Base-by-base conservation (phyloP, 2,797 vertebrate genomes). In the Scyliorhinus canicula region DNA sequence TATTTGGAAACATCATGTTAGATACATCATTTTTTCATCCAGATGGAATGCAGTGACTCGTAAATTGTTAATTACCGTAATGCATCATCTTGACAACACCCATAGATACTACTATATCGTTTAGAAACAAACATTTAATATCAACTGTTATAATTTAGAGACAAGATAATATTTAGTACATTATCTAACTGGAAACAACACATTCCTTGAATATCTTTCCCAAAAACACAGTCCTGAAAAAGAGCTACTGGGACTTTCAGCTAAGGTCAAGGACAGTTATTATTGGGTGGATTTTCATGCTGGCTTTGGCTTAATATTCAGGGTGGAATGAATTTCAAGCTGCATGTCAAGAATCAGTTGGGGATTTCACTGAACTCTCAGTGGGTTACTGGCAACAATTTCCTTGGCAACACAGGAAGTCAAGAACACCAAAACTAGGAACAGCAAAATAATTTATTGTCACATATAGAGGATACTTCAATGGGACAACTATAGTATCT, bases 11-110 rank as follows among this genome's bases (percentile, higher is more conserved):
- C 60, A 91, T 91, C 40, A 91, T 65, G 40, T 91, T 91, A 44
- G 60, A 91, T 91, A 91, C 88, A 65, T 91, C 88, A 91, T 63
- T 44, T 91, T 44, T 65, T 65, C 88, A 65, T 65, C 88, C 88
- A 91, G 88, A 65, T 91, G 55, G 88, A 91, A 65, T 65, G 60
- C 60, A 44, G 60, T 44, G 88, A 65, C 88, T 44, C 21, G 60
- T 91, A 91, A 40, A 44, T 91, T 91, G 24, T 44, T 91, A 65
- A 44, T 63, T 91, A 91, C 60, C 21, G 26, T 91, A 91, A 91
- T 65, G 57, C 40, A 65, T 65, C 60, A 91, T 65, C 57, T 91
- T 91, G 88, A 65, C 57, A 91, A 9, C 44, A 82, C 21, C 44
- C 44, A 82, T 82, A 44, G 11, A 28, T 79, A 79, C 77, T 26